A percentile compares a stretch with the other conserved stretches of the same genome.
Conservation (phyloP, 1,140 invertebrate genomes). For the Helicorthomorpha holstii region DNA sequence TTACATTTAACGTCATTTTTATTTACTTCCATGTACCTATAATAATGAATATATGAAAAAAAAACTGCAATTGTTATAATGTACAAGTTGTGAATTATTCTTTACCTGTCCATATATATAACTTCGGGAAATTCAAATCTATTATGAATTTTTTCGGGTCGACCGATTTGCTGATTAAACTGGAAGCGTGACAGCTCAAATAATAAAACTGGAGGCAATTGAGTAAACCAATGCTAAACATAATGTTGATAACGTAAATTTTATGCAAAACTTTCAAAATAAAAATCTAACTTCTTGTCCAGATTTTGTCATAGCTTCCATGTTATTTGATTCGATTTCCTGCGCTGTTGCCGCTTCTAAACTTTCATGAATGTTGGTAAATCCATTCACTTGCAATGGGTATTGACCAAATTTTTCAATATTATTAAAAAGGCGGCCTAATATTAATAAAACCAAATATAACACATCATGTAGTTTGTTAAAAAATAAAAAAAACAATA, state of each 20-base stretch:
- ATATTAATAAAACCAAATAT: conserved; percentile 13
- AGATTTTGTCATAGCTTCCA: conserved; percentile 1
- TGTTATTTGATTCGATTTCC: conserved; percentile 7
- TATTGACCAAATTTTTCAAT: conserved; percentile 29
- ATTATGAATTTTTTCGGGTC: conserved; percentile 30
- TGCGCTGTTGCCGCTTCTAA: conserved; percentile 26
- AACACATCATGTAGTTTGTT: conserved; percentile 22
- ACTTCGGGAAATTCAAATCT: conserved; percentile 28
- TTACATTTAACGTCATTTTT: conserved; percentile 25
- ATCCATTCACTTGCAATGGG: conserved; percentile 28
- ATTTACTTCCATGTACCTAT: conserved; percentile 28
- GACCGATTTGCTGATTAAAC: conserved; percentile 27
- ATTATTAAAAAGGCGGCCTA: conserved; percentile 13
- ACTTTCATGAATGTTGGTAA: conserved; percentile 25
- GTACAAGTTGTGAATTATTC: neutral
- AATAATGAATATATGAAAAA: neutral
- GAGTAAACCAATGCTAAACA: conserved; percentile 24
- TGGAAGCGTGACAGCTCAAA: conserved; percentile 30
- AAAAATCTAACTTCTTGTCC: conserved; percentile 4
- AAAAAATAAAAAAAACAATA: conserved; percentile 14
- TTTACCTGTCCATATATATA: conserved; percentile 27
- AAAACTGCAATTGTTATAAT: neutral
- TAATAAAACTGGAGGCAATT: conserved; percentile 28
- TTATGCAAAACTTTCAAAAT: neutral
- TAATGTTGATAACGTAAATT: neutral